These are phyloP conservation scores for Delphinapterus leucas DNA, from an alignment of 2,113 vertebrate genomes.

Conservation along the genomic window DNA sequence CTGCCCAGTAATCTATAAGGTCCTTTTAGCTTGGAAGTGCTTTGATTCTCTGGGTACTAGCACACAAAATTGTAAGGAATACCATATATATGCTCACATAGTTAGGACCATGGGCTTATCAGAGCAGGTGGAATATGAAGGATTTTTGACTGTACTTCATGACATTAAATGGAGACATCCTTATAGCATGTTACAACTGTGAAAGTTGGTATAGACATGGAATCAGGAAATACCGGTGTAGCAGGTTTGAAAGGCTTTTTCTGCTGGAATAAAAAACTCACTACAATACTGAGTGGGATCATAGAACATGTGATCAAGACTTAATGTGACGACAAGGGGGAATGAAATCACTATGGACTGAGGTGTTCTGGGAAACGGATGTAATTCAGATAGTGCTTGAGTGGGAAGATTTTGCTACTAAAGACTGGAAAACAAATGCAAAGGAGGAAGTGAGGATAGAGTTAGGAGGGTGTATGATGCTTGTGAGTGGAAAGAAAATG, in stretches of 20 bases:
- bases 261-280: neutral
- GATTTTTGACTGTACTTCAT: neutral
- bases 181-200: neutral
- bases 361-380: neutral
- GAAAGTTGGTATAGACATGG: neutral
- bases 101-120: neutral
- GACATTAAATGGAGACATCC: neutral
- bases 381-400: neutral
- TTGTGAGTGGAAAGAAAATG: neutral
- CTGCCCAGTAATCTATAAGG: neutral
- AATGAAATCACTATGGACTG: neutral
- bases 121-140: neutral
- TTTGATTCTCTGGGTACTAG: neutral
- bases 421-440: neutral
- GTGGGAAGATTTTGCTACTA: neutral
- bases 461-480: neutral
- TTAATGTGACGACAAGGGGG: neutral
- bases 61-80: neutral
- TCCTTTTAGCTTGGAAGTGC: neutral
- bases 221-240: neutral
- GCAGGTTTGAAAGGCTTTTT: neutral
- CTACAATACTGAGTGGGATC: neutral
- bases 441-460: accelerated
- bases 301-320: neutral
- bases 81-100: neutral